A percentile compares a stretch with the other conserved stretches of the same genome.
phyloP scores from a whole-genome alignment of 2,888 invertebrate species.

The Chironomus riparius region DNA sequence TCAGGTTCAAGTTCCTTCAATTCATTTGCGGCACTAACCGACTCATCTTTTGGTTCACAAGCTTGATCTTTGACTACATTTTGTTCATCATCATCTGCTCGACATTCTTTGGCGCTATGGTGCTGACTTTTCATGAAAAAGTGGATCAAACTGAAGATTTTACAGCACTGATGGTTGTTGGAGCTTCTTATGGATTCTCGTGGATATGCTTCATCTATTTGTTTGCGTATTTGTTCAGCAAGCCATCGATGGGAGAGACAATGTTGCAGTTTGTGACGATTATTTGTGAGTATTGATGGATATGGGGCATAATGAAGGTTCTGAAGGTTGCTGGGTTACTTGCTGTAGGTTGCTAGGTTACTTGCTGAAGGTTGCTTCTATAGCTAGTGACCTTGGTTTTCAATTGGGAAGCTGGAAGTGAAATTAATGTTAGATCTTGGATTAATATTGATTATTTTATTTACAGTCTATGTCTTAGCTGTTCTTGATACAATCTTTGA shows the following conservation, averaged over 20 bases:
- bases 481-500: no score
- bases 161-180: conserved; percentile 42
- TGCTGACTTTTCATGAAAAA: not conserved
- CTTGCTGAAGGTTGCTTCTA: no score
- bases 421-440: no score
- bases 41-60: conserved; percentile 58
- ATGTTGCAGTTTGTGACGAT: conserved; percentile 45
- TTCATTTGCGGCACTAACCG: conserved; percentile 61
- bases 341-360: no score
- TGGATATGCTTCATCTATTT: conserved; percentile 66
- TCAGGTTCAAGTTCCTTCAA: conserved; percentile 60
- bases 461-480: no score
- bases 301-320: no score
- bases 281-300: not conserved
- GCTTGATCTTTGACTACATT: conserved; percentile 44
- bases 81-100: not conserved
- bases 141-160: no score
- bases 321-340: no score
- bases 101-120: not conserved
- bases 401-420: no score
- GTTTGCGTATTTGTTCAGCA: conserved; percentile 56
- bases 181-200: conserved; percentile 60
- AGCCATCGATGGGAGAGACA: conserved; percentile 67
- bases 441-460: no score
- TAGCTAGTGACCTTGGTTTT: no score